Evolutionary conservation across 2,797 vertebrate species (phyloP).

Genomic region (Acrossocheilus wenchowensis): DNA sequence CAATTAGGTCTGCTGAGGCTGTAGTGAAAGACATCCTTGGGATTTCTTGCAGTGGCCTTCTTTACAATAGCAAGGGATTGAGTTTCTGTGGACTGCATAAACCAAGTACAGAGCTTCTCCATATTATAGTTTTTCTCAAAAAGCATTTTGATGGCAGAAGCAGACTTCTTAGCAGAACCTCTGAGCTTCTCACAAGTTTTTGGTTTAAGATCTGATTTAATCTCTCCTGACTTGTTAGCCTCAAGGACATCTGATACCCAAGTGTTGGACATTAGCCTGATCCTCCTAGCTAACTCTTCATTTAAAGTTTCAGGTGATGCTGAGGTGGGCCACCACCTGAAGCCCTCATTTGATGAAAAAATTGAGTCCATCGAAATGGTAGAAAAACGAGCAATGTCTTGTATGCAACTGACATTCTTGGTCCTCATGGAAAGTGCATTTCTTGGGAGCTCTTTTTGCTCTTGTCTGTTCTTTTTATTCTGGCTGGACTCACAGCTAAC

Average conservation of each 20-base stretch:
- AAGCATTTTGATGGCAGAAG: conserved; percentile 88
- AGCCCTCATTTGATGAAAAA: conserved; percentile 81
- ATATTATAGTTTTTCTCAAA: conserved; percentile 92
- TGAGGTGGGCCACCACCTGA: conserved; percentile 92
- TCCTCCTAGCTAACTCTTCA: conserved; percentile 87
- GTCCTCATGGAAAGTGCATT: conserved; percentile 63
- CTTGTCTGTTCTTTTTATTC: conserved; percentile 52
- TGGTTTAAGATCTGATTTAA: conserved; percentile 56
- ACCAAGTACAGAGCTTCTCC: conserved; percentile 93
- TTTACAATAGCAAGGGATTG: conserved; percentile 92
- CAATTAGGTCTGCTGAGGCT: conserved; percentile 78
- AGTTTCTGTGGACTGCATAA: conserved; percentile 99
- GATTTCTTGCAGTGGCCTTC: conserved; percentile 89
- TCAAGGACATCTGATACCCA: conserved; percentile 86
- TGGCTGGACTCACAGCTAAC: conserved; percentile 74
- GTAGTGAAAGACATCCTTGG: conserved; percentile 86
- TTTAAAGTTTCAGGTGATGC: conserved; percentile 83
- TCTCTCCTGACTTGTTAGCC: conserved; percentile 68
- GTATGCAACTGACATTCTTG: conserved; percentile 56
- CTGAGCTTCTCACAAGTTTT: conserved; percentile 62
- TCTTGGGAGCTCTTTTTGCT: conserved; percentile 65
- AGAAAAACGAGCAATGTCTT: conserved; percentile 73
- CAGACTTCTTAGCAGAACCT: conserved; percentile 67
- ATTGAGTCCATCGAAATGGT: conserved; percentile 85
- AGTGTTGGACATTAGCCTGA: conserved; percentile 87